Base-by-base conservation (phyloP, 2,797 vertebrate genomes). In the Danionella dracula region DNA sequence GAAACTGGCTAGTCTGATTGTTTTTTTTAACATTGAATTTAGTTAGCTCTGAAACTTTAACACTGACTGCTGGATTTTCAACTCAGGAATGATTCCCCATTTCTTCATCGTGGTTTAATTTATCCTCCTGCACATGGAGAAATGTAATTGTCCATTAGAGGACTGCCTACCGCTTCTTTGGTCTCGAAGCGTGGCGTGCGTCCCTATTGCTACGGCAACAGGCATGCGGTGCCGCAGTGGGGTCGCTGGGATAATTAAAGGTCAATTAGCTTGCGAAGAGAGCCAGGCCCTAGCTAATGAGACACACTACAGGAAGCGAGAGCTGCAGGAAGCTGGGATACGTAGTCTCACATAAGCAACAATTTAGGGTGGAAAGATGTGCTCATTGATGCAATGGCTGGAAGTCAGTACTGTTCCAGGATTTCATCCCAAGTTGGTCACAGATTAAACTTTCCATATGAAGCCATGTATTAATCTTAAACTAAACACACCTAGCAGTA, bases 181-280 rank as follows among this genome's bases (percentile, higher is more conserved):
- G 61, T 65, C 56, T 64, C 62, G 4, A 15, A 9, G 59, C 42
- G 44, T 63, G 21, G 55, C 23, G 12, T 59, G 50, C 15, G 62
- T 59, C 46, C 67, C 63, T 48, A 56, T 70, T 44, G 51, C 57
- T 73, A 76, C 78, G 65, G 83, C 75, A 79, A 84, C 85, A 82
- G 80, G 54, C 67, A 62, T 57, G 85, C 64, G 79, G 82, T 72
- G 68, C 83, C 78, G 76, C 89, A 89, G 89, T 85, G 79, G 88
- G 87, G 83, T 84, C 81, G 79, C 84, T 79, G 79, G 75, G 83
- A 83, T 88, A 90, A 89, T 90, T 88, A 88, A 90, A 90, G 87
- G 88, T 89, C 88, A 90, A 82, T 80, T 78, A 86, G 77, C 79
- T 29, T 31, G 80, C 72, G 70, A 74, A 32, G 75, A 49, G 77